Evolutionary conservation across 2,888 invertebrate species (phyloP).

Genomic region (Thera britannica): DNA sequence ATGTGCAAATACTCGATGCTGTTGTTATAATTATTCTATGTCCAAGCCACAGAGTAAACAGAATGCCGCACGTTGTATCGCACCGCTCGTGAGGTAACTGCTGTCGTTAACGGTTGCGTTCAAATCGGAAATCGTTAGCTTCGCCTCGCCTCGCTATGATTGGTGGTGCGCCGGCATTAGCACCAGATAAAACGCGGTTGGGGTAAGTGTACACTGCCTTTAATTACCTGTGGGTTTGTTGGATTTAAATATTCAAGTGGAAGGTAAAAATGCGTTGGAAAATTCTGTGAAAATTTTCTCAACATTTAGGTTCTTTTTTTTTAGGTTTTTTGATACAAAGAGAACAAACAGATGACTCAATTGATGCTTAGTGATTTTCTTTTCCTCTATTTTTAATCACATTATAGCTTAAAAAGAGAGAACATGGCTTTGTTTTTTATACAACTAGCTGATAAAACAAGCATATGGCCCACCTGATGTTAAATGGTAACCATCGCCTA

Average conservation of each 20-base stretch:
- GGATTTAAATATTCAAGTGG: conserved; percentile 11
- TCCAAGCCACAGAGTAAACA: conserved; percentile 3
- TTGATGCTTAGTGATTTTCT: no score
- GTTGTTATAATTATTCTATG: conserved; percentile 5
- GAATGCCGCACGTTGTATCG: conserved; percentile 51
- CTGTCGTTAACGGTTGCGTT: conserved; percentile 62
- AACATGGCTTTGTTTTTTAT: no score
- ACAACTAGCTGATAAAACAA: no score
- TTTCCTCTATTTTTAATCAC: no score
- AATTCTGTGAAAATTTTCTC: not conserved
- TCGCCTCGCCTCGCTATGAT: conserved; percentile 67
- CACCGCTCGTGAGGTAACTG: conserved; percentile 60
- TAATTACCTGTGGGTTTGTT: not conserved
- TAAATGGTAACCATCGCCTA: no score
- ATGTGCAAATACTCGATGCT: not conserved
- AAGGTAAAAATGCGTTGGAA: conserved; percentile 5
- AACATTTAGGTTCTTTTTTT: no score
- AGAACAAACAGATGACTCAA: no score
- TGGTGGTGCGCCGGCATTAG: conserved; percentile 61
- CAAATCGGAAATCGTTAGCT: conserved; percentile 74
- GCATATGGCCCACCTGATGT: no score
- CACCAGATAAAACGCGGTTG: conserved; percentile 48
- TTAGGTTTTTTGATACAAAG: no score
- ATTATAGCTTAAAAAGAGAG: no score
- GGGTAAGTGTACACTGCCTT: conserved; percentile 30